Conservation (phyloP, 2,113 vertebrate genomes). For the Sander vitreus region DNA sequence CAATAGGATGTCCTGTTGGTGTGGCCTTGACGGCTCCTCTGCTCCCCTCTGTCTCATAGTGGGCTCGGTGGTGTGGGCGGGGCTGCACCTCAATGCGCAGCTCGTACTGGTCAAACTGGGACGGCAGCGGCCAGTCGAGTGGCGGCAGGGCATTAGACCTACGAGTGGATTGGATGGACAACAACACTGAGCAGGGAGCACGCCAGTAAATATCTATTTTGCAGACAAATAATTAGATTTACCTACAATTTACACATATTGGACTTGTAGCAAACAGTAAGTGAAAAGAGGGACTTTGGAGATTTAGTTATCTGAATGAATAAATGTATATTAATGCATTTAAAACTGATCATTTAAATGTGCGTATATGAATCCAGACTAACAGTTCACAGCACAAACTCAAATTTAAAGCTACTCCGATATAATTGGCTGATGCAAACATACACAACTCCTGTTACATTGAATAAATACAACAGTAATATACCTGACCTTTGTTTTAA, state of each 20-base stretch:
- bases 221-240: not conserved
- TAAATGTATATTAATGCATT: not conserved
- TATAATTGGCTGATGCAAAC: too few relatives aligned
- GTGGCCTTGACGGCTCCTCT: constrained; percentile 92
- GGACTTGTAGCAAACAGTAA: not conserved
- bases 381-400: too few relatives aligned
- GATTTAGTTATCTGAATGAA: not conserved
- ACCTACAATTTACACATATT: not conserved
- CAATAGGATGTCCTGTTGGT: constrained; percentile 89
- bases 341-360: not conserved
- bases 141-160: constrained; percentile 92
- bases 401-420: too few relatives aligned
- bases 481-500: too few relatives aligned
- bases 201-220: not conserved
- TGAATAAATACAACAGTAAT: too few relatives aligned
- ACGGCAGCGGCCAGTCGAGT: constrained; percentile 92
- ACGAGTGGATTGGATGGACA: not conserved
- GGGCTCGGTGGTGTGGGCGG: constrained; percentile 91
- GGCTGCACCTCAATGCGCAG: constrained; percentile 93
- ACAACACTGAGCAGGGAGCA: not conserved
- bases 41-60: constrained; percentile 95
- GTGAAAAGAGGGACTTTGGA: not conserved
- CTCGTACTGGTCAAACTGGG: constrained; percentile 91
- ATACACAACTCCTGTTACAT: too few relatives aligned
- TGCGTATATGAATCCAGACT: not conserved